A percentile compares a stretch with the other conserved stretches of the same genome.
phyloP scores from a whole-genome alignment of 2,797 vertebrate genomes.

The Danio tinwini region DNA sequence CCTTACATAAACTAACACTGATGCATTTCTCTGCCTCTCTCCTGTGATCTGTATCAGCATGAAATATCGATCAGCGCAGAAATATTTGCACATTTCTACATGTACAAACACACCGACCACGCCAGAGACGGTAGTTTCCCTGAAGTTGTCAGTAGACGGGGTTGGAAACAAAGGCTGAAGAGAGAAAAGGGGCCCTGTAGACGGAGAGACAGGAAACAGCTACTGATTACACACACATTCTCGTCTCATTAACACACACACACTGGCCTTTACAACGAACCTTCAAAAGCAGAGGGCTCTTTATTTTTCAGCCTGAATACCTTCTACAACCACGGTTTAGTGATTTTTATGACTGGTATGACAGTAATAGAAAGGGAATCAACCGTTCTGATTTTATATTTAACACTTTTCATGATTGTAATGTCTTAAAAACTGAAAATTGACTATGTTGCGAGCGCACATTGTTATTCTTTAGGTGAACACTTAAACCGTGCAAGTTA shows the following conservation, averaged over 20 bases:
- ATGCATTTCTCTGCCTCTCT: conserved; percentile 2
- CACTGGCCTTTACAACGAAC: neutral
- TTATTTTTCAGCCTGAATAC: neutral
- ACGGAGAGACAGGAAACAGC: conserved; percentile 79
- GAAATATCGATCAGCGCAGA: conserved; percentile 44
- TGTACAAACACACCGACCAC: conserved; percentile 58
- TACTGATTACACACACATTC: conserved; percentile 71
- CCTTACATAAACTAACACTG: conserved; percentile 34
- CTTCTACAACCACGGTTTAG: neutral
- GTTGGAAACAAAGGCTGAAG: conserved; percentile 74
- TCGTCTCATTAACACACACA: conserved; percentile 49
- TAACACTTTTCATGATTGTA: too few species aligned
- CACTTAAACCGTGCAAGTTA: too few species aligned
- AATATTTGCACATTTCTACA: conserved; percentile 54
- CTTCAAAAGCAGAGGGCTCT: neutral
- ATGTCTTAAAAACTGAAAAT: too few species aligned
- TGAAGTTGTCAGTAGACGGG: conserved; percentile 68
- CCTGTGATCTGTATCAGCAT: neutral
- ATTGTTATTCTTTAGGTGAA: too few species aligned
- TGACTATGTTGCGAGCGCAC: too few species aligned
- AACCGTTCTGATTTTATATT: too few species aligned
- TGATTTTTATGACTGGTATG: neutral
- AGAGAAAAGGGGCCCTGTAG: conserved; percentile 61
- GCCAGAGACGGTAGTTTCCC: conserved; percentile 73
- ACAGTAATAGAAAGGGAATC: neutral